phyloP scores from a whole-genome alignment of 2,888 invertebrate species.

The Drosophila recens region DNA sequence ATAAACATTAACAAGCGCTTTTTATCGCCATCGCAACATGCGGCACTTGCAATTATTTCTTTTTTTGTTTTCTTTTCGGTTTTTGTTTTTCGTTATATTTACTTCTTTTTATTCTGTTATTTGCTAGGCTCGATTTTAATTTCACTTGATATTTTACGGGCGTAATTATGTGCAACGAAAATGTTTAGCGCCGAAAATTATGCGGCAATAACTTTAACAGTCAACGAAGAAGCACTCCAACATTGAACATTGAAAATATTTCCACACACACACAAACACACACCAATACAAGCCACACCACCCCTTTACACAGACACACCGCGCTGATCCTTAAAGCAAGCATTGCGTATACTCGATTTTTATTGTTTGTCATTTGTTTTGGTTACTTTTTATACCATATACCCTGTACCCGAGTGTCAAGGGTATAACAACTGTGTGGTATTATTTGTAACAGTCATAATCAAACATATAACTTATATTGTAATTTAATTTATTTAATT shows the following conservation, averaged over 20 bases:
- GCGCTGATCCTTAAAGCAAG: constrained; percentile 70
- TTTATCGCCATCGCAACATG: constrained; percentile 61
- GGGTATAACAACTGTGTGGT: not conserved
- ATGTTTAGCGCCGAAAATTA: constrained; percentile 59
- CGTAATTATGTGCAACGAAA: constrained; percentile 61
- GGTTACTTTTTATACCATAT: constrained; percentile 10
- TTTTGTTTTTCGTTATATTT: constrained; percentile 11
- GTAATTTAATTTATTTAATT: no score
- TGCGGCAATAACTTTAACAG: constrained; percentile 63
- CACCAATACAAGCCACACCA: constrained; percentile 12
- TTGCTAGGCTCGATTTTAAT: constrained; percentile 40
- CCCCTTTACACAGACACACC: constrained; percentile 6
- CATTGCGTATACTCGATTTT: constrained; percentile 78
- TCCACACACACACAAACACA: not conserved
- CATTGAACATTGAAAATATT: constrained; percentile 31
- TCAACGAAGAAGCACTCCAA: no score
- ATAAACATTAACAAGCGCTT: constrained; percentile 69
- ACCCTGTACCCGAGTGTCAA: not conserved
- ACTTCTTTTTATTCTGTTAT: constrained; percentile 23
- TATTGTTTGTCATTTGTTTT: constrained; percentile 75
- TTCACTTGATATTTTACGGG: constrained; percentile 46
- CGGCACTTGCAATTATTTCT: constrained; percentile 38
- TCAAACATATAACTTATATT: no score
- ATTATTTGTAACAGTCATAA: constrained; percentile 21
- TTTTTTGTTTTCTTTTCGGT: constrained; percentile 15